A percentile compares a stretch with the other conserved stretches of the same genome.
These are phyloP conservation scores for Phylloscopus trochilus DNA, from an alignment of 2,113 vertebrate genomes.

Conservation along the genomic window DNA sequence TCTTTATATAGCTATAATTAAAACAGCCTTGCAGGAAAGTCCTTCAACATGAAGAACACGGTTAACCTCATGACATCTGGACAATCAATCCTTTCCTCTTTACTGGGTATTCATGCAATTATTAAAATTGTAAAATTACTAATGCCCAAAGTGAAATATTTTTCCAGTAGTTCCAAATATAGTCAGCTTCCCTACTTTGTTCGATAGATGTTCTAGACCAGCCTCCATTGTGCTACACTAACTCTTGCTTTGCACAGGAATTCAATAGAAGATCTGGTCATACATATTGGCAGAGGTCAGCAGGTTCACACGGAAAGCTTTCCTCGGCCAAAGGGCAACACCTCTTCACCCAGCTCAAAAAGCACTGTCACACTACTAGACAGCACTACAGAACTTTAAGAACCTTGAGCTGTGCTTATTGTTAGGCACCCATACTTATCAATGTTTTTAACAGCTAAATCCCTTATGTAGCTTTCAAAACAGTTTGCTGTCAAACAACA, in stretches of 20 bases:
- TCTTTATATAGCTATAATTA: conserved; percentile 77
- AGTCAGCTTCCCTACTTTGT: not conserved
- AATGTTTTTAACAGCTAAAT: conserved; percentile 76
- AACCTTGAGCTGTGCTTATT: conserved; percentile 58
- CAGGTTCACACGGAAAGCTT: conserved; percentile 56
- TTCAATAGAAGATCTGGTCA: conserved; percentile 4
- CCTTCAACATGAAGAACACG: conserved; percentile 58
- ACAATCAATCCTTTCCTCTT: conserved; percentile 59
- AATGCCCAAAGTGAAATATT: conserved; percentile 4
- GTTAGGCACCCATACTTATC: conserved; percentile 69
- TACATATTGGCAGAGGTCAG: conserved; percentile 35
- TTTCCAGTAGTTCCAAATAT: conserved; percentile 2
- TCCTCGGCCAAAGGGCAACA: conserved; percentile 51
- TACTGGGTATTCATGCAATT: conserved; percentile 68
- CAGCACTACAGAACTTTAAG: conserved; percentile 64
- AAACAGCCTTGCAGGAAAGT: conserved; percentile 69
- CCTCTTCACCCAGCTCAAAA: conserved; percentile 61
- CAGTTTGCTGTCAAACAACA: conserved; percentile 76
- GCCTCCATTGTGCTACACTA: not conserved
- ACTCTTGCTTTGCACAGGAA: conserved; percentile 6
- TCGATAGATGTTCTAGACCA: not conserved
- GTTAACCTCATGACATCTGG: conserved; percentile 71
- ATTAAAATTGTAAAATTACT: conserved; percentile 69
- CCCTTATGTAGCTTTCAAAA: conserved; percentile 79
- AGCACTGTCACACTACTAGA: conserved; percentile 51